A percentile compares a stretch with the other conserved stretches of the same genome.
phyloP scores from a whole-genome alignment of 2,797 vertebrate genomes.

The Oophaga sylvatica region DNA sequence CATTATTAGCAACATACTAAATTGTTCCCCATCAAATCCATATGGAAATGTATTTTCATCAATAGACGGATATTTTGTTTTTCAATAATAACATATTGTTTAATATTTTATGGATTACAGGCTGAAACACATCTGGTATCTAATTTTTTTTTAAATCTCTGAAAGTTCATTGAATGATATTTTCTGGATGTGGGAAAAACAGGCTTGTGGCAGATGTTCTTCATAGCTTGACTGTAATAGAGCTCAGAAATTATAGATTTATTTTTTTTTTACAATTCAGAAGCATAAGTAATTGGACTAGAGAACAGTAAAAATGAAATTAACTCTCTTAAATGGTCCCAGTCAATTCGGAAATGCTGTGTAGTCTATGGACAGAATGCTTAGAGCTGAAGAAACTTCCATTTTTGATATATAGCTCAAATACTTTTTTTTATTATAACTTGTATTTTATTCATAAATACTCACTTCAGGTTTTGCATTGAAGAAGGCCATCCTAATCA shows the following conservation, averaged over 20 bases:
- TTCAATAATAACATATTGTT: slow-evolving; percentile 36
- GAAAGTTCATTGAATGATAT: slow-evolving; percentile 43
- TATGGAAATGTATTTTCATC: not conserved
- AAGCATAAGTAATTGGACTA: slow-evolving; percentile 23
- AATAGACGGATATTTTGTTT: not conserved
- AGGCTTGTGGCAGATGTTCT: slow-evolving; percentile 35
- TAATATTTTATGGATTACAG: slow-evolving; percentile 53
- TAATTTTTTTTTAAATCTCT: slow-evolving; percentile 41
- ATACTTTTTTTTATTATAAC: no score
- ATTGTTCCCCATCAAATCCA: not conserved
- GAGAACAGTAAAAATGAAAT: slow-evolving; percentile 5
- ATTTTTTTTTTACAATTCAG: not conserved
- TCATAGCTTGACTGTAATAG: not conserved
- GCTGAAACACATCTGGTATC: slow-evolving; percentile 50
- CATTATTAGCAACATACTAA: not conserved
- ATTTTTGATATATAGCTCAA: no score
- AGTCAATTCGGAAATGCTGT: no score
- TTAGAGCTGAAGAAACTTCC: no score
- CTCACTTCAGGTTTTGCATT: no score
- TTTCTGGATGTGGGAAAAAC: slow-evolving; percentile 31
- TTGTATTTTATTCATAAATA: no score
- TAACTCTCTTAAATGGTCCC: not conserved
- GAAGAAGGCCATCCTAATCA: no score
- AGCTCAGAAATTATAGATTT: slow-evolving; percentile 1
- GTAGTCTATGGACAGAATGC: no score